phyloP scores from a whole-genome alignment of 1,140 invertebrate genomes.

The Meloidogyne exigua region DNA sequence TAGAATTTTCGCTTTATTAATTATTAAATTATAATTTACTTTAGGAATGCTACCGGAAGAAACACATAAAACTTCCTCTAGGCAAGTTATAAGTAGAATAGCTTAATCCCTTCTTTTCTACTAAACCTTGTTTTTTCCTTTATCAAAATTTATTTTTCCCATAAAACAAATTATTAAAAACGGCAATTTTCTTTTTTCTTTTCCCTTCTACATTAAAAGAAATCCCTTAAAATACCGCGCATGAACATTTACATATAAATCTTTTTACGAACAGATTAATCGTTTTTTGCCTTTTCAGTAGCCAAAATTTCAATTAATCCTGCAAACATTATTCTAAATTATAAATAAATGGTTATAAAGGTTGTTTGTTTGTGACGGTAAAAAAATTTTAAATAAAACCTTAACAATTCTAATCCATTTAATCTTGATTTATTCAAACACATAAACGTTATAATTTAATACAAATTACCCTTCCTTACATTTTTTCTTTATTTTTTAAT shows the following conservation, averaged over 20 bases:
- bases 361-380: no score
- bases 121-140: not conserved
- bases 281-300: not conserved
- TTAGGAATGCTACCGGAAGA: not conserved
- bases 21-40: no score
- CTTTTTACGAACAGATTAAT: not conserved
- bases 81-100: not conserved
- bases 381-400: no score
- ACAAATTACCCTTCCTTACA: no score
- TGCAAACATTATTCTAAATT: not conserved
- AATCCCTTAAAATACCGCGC: not conserved
- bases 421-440: no score
- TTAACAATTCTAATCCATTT: no score
- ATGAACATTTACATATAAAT: not conserved
- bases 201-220: not conserved
- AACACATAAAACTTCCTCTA: not conserved
- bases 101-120: not conserved
- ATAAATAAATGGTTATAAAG: not conserved
- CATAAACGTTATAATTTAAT: no score
- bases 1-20: no score
- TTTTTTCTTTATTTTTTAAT: not conserved
- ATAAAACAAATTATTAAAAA: not conserved
- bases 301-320: not conserved
- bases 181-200: not conserved
- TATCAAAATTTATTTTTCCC: not conserved